phyloP scores from a whole-genome alignment of 2,113 vertebrate species.

The human (Homo sapiens) region DNA sequence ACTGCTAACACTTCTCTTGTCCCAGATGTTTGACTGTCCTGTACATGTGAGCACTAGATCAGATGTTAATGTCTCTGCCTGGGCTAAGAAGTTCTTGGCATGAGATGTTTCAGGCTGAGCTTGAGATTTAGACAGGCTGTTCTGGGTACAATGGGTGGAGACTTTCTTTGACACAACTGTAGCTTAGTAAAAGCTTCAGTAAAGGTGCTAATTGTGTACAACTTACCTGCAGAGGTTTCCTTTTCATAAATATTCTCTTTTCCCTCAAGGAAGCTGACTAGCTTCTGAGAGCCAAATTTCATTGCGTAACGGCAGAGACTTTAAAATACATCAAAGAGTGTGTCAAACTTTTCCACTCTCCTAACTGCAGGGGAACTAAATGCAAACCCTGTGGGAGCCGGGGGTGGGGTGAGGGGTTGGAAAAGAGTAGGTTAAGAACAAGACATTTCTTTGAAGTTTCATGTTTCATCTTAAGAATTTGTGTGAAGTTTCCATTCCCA shows the following conservation, averaged over 20 bases:
- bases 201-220: constrained; percentile 11
- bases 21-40: not conserved
- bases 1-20: not conserved
- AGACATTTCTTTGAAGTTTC: constrained; percentile 34
- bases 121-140: not conserved
- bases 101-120: not conserved
- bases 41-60: not conserved
- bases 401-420: too few species aligned
- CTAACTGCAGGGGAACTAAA: not conserved
- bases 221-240: not conserved
- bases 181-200: not conserved
- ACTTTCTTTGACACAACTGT: not conserved
- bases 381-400: not conserved
- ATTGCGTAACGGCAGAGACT: not conserved
- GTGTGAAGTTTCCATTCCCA: constrained; percentile 40
- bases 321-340: constrained; percentile 62
- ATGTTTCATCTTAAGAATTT: not conserved
- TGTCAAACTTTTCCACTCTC: constrained; percentile 39
- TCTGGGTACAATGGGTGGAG: not conserved
- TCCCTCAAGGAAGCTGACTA: not conserved
- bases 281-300: not conserved
- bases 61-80: not conserved
- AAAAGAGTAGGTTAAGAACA: not conserved
- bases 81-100: not conserved
- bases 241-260: constrained; percentile 19